Conservation (phyloP, 2,113 vertebrate genomes). For the Pluvianellus socialis region DNA sequence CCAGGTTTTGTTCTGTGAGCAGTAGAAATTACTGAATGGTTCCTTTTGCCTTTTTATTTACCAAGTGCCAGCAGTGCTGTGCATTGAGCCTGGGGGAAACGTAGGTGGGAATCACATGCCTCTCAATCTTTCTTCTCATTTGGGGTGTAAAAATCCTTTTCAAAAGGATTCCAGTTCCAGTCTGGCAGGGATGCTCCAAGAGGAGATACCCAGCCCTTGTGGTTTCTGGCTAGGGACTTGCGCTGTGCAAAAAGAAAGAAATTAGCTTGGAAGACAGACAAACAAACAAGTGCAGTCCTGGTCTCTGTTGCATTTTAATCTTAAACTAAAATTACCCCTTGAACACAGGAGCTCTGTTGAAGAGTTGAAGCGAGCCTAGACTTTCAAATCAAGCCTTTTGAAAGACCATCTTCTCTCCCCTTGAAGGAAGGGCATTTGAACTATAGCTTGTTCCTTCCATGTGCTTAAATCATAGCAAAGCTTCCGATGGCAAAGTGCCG, state of each 20-base stretch:
- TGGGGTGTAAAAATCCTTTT: constrained; percentile 13
- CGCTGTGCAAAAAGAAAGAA: background rate
- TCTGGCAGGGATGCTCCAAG: constrained; percentile 2
- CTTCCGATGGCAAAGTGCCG: background rate
- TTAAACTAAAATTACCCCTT: constrained; percentile 27
- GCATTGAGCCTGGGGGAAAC: background rate
- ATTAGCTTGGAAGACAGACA: background rate
- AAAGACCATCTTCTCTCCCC: background rate
- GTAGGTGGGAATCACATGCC: background rate
- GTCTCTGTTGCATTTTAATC: constrained; percentile 20
- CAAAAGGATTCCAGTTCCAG: background rate
- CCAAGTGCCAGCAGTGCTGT: constrained; percentile 24
- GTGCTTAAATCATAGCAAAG: background rate
- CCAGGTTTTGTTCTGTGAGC: constrained; percentile 36
- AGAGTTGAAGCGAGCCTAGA: background rate
- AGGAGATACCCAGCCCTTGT: background rate
- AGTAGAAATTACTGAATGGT: constrained; percentile 39
- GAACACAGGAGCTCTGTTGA: constrained; percentile 7
- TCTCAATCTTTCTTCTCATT: constrained; percentile 41
- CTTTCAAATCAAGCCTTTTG: background rate
- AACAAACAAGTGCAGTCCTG: background rate
- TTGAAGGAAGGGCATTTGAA: background rate
- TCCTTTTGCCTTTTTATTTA: constrained; percentile 48
- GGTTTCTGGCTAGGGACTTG: constrained; percentile 13
- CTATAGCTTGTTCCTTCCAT: background rate